Evolutionary conservation across 1,140 invertebrate genomes (phyloP).

Genomic region (Episyrphus balteatus): DNA sequence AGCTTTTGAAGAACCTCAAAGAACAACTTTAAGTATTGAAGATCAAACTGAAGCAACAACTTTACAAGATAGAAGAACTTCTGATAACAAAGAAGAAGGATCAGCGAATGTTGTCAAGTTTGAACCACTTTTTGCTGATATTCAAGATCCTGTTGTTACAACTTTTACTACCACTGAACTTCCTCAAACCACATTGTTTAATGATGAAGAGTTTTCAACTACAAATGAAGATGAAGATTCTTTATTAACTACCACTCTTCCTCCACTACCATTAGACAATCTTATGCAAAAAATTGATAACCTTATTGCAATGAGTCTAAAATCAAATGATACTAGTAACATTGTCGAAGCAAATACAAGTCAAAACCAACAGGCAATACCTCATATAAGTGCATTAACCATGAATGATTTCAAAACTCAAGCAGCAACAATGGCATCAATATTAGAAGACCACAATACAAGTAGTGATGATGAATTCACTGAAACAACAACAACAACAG

Average conservation of each 20-base stretch:
- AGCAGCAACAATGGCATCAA: conserved; percentile 35
- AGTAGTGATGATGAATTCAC: conserved; percentile 10
- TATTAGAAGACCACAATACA: conserved; percentile 27
- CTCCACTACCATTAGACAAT: conserved; percentile 23
- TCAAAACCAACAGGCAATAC: conserved; percentile 22
- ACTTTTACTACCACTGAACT: background rate
- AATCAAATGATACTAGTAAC: no score
- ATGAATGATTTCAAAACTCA: conserved; percentile 36
- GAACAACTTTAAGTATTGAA: background rate
- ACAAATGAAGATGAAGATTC: conserved; percentile 12
- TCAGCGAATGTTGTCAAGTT: conserved; percentile 13
- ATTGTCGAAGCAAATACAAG: background rate
- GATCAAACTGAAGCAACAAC: conserved; percentile 3
- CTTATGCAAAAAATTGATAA: conserved; percentile 29
- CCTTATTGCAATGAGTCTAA: conserved; percentile 7
- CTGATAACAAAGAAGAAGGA: no score
- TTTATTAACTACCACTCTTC: conserved; percentile 19
- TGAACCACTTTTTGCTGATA: conserved; percentile 14
- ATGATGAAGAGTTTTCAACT: conserved; percentile 1
- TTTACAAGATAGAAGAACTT: background rate
- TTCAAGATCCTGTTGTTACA: conserved; percentile 10
- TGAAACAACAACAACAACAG: background rate
- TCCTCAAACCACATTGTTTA: background rate
- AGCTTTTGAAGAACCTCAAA: background rate
- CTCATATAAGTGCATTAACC: conserved; percentile 8